phyloP scores from a whole-genome alignment of 2,113 vertebrate species.

The Caranx melampygus region DNA sequence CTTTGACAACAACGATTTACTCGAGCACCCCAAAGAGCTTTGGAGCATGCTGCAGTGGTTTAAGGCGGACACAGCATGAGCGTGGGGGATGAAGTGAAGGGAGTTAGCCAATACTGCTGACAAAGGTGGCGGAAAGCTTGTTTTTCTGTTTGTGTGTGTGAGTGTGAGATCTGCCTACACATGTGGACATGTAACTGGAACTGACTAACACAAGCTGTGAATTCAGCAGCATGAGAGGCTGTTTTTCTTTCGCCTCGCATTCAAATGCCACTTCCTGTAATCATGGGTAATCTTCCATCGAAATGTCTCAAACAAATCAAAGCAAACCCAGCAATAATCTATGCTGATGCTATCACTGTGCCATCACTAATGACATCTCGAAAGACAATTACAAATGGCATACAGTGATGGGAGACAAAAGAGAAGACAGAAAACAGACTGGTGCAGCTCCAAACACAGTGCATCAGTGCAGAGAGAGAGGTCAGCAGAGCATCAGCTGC shows the following conservation, averaged over 20 bases:
- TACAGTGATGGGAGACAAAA: neutral
- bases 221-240: slow-evolving; percentile 23
- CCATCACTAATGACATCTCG: slow-evolving; percentile 32
- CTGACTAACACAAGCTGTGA: slow-evolving; percentile 43
- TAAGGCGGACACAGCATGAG: slow-evolving; percentile 61
- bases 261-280: slow-evolving; percentile 51
- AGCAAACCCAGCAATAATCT: slow-evolving; percentile 29
- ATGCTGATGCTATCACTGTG: neutral
- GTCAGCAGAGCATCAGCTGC: slow-evolving; percentile 26
- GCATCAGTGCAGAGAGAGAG: slow-evolving; percentile 1
- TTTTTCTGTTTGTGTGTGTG: slow-evolving; percentile 36
- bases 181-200: slow-evolving; percentile 33
- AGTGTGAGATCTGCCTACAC: slow-evolving; percentile 34
- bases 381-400: slow-evolving; percentile 33
- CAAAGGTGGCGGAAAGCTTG: slow-evolving; percentile 64
- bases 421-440: neutral
- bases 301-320: slow-evolving; percentile 51
- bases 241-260: slow-evolving; percentile 25
- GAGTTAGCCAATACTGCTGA: slow-evolving; percentile 72
- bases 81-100: slow-evolving; percentile 32
- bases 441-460: slow-evolving; percentile 28
- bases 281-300: slow-evolving; percentile 45
- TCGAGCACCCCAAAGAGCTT: slow-evolving; percentile 54
- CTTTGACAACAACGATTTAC: slow-evolving; percentile 65
- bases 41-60: slow-evolving; percentile 65